Percentiles rank a stretch among this genome's conserved stretches.
These are phyloP conservation scores for Oxyteleia sp. DNA, from an alignment of 2,888 invertebrate genomes.

Conservation along the genomic window DNA sequence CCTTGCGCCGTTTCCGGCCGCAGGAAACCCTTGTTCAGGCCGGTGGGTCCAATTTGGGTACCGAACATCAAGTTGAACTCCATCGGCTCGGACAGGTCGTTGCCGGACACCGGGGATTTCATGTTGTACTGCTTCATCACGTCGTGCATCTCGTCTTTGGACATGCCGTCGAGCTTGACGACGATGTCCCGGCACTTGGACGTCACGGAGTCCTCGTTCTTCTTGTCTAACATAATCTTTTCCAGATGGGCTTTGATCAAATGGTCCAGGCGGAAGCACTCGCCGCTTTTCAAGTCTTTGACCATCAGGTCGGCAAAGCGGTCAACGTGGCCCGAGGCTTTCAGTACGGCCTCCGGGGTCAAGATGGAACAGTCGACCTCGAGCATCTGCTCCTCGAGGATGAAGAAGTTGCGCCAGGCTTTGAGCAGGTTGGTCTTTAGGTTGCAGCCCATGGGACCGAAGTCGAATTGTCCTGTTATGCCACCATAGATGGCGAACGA, in stretches of 20 bases:
- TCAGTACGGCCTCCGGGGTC: slow-evolving; percentile 98
- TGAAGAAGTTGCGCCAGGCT: slow-evolving; percentile 98
- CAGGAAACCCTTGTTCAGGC: slow-evolving; percentile 97
- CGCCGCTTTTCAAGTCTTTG: slow-evolving; percentile 97
- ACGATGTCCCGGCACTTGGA: slow-evolving; percentile 93
- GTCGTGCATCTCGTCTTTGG: slow-evolving; percentile 94
- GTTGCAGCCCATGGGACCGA: slow-evolving; percentile 99
- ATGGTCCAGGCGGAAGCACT: slow-evolving; percentile 99
- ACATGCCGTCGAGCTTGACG: slow-evolving; percentile 96
- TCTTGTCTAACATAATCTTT: slow-evolving; percentile 95
- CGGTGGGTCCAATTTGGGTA: slow-evolving; percentile 99
- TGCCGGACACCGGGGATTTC: slow-evolving; percentile 98
- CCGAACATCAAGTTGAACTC: slow-evolving; percentile 99
- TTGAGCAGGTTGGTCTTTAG: slow-evolving; percentile 98
- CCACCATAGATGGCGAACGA: slow-evolving; percentile 99
- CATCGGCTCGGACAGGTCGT: slow-evolving; percentile 97
- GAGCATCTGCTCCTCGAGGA: slow-evolving; percentile 99
- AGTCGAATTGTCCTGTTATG: slow-evolving; percentile 97
- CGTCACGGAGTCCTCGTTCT: slow-evolving; percentile 91
- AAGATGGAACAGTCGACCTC: slow-evolving; percentile 99
- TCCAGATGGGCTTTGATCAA: slow-evolving; percentile 98
- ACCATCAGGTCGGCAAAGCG: slow-evolving; percentile 99
- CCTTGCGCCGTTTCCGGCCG: slow-evolving; percentile 99
- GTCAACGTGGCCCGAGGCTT: slow-evolving; percentile 97
- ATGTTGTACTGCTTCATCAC: slow-evolving; percentile 96